Evolutionary conservation across 2,113 vertebrate species (phyloP), one percentile per base, ranked within the genome.

Genomic region (Plecotus auritus): DNA sequence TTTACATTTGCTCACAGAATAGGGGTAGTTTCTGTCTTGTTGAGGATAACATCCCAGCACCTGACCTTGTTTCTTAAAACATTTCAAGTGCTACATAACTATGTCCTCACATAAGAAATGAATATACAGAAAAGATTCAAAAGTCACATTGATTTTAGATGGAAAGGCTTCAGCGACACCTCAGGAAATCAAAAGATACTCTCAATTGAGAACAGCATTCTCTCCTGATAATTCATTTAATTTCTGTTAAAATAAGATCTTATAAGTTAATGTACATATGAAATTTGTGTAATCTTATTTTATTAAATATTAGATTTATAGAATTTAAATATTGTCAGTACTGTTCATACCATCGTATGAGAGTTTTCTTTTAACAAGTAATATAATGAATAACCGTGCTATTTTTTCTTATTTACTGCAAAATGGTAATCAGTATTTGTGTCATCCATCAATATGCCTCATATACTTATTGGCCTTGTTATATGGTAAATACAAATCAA

Each of bases 401-500:
- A 54, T 51, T 45, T 91, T 90, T 93, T 74, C 35, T 59, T 76
- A 81, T 90, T 89, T 93, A 9, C 3, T 85, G 1, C 12, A 87
- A 64, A 90, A 59, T 49, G 1, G 28, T 85, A 45, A 26, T 67
- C 59, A 30, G 32, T 73, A 81, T 93, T 81, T 93, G 20, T 88
- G 42, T 26, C 30, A 69, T 87, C 49, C 45, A 64, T 84, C 40
- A 77, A 61, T 67, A 85, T 64, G 35, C 14, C 16, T 67, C 37
- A 17, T 72, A 51, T 17, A 91, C 40, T 91, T 92, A 90, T 69
- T 92, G 40, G 16, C 76, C 90, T 32, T 95, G 77, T 78, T 92
- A 40, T 35, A 89, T 81, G 30, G 88, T 69, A 94, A 93, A 88
- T 78, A 93, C 90, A 93, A 96, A 95, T 92, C 92, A 95, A 85